phyloP scores from a whole-genome alignment of 2,113 vertebrate genomes.

The Phylloscopus trochiloides region DNA sequence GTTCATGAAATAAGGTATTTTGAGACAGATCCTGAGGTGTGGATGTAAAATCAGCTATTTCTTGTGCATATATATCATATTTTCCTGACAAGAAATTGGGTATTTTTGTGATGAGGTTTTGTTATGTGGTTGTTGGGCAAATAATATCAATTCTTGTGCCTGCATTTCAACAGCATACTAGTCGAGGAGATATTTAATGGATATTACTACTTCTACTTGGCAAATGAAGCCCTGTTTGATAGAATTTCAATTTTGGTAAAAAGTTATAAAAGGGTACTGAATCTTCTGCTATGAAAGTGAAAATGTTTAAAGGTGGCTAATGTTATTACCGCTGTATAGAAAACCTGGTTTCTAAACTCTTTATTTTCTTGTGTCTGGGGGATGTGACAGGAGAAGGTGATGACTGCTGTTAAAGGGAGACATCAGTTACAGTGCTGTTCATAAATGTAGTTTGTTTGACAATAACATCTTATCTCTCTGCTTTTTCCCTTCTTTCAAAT shows the following conservation, averaged over 20 bases:
- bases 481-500: neutral
- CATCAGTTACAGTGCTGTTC: constrained; percentile 28
- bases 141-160: neutral
- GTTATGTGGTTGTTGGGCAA: neutral
- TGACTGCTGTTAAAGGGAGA: constrained; percentile 8
- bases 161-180: neutral
- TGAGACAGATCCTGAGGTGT: neutral
- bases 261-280: neutral
- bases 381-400: constrained; percentile 39
- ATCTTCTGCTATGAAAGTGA: neutral
- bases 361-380: constrained; percentile 32
- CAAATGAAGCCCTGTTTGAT: neutral
- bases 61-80: neutral
- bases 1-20: neutral
- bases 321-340: neutral
- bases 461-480: neutral
- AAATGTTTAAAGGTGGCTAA: neutral
- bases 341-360: constrained; percentile 15
- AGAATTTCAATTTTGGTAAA: neutral
- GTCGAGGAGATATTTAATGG: neutral
- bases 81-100: neutral
- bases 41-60: neutral
- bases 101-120: neutral
- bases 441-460: constrained; percentile 4
- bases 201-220: neutral